Evolutionary conservation across 1,140 invertebrate species (phyloP), one percentile per base, ranked within the genome.

Genomic region (Cotesia chilonis): DNA sequence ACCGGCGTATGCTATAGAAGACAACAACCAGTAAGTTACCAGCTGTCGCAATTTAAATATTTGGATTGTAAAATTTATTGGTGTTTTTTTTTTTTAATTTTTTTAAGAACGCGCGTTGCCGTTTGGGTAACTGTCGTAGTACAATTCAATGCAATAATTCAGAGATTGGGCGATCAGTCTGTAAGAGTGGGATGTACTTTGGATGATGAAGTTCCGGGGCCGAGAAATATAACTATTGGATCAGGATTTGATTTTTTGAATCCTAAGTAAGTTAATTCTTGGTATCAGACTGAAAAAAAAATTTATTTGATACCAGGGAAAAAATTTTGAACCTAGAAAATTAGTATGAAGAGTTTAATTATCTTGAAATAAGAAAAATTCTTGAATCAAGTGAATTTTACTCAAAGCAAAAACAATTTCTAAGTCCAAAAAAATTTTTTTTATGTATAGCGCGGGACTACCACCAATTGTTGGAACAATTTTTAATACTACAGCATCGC

Each of bases 101-200:
- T 14, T 14, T 14, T 14, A 14, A 86, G 88, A 63, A 85, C 82
- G 0, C 78, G 75, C 0, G 82, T 81, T 12, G 75, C 85, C 37
- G 81, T 84, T 36, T 88, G 87, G 75, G 87, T 88, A 7, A 87
- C 88, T 0, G 81, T 91, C n/a, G 85, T 91, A 0, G 83, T 91
- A 12, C 90, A 91, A 75, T 87, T 89, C 68, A 90, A 91, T 77
- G 89, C 89, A 1, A 86, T 90, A 65, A 89, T 91, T 28, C 90
- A 91, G 74, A 82, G 88, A 60, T 80, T 88, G 17, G 89, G 89
- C 3, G 90, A 91, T 76, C 82, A 89, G 63, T 86, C 90, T 3
- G 84, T 90, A 20, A 86, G 85, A 74, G 80, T 91, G 0, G 87
- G 89, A 9, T 91, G 90, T 72, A 79, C 84, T 1, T 78, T 90